phyloP scores from a whole-genome alignment of 2,797 vertebrate genomes.

The Nothura maculosa region DNA sequence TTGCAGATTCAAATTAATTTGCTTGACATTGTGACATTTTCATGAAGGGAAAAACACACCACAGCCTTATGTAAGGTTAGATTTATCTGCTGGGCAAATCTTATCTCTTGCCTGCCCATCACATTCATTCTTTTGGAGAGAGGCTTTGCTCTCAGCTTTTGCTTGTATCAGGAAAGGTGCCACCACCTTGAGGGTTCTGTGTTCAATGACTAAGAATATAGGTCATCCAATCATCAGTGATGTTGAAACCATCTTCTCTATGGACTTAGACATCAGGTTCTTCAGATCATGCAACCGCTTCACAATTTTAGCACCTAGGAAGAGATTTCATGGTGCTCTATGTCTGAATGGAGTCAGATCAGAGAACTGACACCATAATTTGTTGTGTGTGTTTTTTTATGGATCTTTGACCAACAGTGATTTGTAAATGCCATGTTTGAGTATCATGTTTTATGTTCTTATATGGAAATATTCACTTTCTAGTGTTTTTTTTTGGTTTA shows the following conservation, averaged over 20 bases:
- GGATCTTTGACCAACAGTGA: not conserved
- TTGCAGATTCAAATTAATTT: not conserved
- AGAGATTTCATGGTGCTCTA: not conserved
- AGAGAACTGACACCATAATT: not conserved
- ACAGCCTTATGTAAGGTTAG: not conserved
- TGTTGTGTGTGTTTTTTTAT: not conserved
- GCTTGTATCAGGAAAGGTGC: not conserved
- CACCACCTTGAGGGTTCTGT: not conserved
- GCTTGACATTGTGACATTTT: not conserved
- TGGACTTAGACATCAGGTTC: not conserved
- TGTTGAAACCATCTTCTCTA: not conserved
- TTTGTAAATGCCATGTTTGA: not conserved
- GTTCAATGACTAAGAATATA: not conserved
- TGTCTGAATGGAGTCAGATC: not conserved
- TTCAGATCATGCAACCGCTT: accelerated
- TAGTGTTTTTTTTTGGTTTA: too few relatives aligned
- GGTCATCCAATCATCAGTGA: not conserved
- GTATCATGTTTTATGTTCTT: not conserved
- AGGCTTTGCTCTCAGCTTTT: accelerated
- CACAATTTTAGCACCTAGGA: not conserved
- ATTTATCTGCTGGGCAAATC: not conserved
- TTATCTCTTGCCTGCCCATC: not conserved
- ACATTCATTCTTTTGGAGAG: accelerated
- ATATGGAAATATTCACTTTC: not conserved
- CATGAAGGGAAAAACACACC: not conserved